Percentiles rank a stretch among this genome's conserved stretches.
phyloP scores from a whole-genome alignment of 2,797 vertebrate species.

The Hemitrygon akajei region DNA sequence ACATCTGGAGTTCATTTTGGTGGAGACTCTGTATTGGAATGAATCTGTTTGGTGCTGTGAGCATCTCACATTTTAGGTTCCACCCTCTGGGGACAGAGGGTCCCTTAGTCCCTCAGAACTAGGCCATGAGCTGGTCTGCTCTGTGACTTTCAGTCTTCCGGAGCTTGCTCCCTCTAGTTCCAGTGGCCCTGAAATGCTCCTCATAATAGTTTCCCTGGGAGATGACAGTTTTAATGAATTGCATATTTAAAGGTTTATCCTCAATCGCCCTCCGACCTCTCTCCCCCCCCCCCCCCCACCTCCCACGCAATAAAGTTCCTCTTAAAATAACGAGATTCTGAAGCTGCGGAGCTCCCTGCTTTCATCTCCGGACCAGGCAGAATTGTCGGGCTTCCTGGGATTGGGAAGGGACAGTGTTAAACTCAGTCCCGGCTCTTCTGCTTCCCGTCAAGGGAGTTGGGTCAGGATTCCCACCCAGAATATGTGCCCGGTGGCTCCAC shows the following conservation, averaged over 20 bases:
- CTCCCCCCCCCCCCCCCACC: background rate
- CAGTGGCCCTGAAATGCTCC: background rate
- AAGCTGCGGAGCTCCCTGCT: background rate
- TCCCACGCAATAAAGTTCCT: background rate
- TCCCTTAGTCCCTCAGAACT: conserved; percentile 44
- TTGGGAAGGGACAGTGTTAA: background rate
- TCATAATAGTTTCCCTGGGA: background rate
- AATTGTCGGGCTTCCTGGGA: background rate
- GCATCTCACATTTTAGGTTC: conserved; percentile 46
- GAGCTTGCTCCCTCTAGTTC: background rate
- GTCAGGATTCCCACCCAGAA: background rate
- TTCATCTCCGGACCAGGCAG: background rate
- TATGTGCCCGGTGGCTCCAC: too few species aligned
- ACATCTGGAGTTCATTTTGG: conserved; percentile 69
- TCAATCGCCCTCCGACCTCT: background rate
- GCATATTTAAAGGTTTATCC: background rate
- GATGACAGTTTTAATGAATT: background rate
- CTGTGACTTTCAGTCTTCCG: background rate
- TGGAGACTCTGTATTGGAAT: conserved; percentile 59
- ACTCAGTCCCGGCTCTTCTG: background rate
- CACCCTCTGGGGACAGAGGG: conserved; percentile 47
- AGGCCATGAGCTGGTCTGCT: conserved; percentile 30
- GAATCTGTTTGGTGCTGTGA: conserved; percentile 47
- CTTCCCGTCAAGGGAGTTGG: background rate
- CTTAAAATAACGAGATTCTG: background rate